Evolutionary conservation across 2,113 vertebrate species (phyloP), one percentile per base, ranked within the genome.

Genomic region (pig (Sus scrofa)): DNA sequence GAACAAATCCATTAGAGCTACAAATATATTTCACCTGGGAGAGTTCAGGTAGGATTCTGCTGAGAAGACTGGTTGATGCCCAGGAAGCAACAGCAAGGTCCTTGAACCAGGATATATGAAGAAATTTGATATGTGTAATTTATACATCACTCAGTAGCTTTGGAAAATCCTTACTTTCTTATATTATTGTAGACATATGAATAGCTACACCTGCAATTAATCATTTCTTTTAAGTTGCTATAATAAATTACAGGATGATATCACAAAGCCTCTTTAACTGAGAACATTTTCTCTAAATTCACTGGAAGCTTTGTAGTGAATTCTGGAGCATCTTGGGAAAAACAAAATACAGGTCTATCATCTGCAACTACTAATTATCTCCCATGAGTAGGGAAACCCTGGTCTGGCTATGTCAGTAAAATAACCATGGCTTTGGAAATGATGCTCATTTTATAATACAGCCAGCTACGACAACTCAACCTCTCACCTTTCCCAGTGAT

Each of bases 1-100:
- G 39, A 77, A 81, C 32, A 95, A 95, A 94, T 94, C 94, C 86
- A 95, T 84, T 92, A 87, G 12, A 65, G 74, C 44, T 44, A 89
- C n/a, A 65, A n/a, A 92, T 34, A 71, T 89, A 93, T 93, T 97
- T 96, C 37, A 94, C 34, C 68, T 77, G 24, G 62, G 32, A 32
- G 13, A 83, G 37, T 89, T 92, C 27, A n/a, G 18, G 27, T 37
- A 68, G 39, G 19, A 67, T 70, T 18, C 26, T 96, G 71, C 9
- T 44, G 52, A 81, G 39, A 9, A 96, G 73, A 77, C 30, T 65
- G 8, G 65, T 19, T 73, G 22, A 87, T 44, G 6, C 19, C 24
- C 75, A 44, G 13, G 34, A 92, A 95, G 2, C 32, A 89, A 50
- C 3, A 92, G 67, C 10, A 39, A 56, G 9, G 11, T 50, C 16